These are phyloP conservation scores for Tipula unca DNA, from an alignment of 2,888 invertebrate genomes.

Conservation along the genomic window DNA sequence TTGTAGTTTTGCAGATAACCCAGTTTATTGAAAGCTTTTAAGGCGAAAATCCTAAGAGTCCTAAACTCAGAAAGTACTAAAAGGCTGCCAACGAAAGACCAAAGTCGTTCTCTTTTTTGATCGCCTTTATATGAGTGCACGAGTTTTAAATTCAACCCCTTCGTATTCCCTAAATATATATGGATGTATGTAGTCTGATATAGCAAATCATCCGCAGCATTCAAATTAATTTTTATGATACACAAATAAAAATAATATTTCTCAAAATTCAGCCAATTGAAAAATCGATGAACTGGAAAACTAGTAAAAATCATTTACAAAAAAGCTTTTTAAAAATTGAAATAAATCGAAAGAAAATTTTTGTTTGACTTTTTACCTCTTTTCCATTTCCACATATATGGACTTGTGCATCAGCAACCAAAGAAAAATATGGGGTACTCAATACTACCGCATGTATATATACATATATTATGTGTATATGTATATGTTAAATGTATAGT, in stretches of 20 bases:
- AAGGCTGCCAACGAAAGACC: no score
- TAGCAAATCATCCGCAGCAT: not conserved
- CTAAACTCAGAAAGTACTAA: no score
- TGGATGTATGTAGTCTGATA: no score
- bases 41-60: no score
- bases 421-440: not conserved
- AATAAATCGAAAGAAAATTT: slow-evolving; percentile 3
- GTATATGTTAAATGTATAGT: no score
- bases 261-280: not conserved
- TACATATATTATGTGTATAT: no score
- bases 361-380: not conserved
- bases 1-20: no score
- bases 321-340: not conserved
- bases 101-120: no score
- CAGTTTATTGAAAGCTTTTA: no score
- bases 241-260: not conserved
- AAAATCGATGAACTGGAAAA: not conserved
- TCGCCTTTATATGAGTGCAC: no score
- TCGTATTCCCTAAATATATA: no score
- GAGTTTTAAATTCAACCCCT: no score
- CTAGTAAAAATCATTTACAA: not conserved
- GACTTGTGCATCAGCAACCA: not conserved
- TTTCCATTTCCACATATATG: not conserved
- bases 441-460: not conserved
- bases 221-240: not conserved